Evolutionary conservation across 2,888 invertebrate species (phyloP), one percentile per base, ranked within the genome.

Genomic region (Drosophila demipolita): DNA sequence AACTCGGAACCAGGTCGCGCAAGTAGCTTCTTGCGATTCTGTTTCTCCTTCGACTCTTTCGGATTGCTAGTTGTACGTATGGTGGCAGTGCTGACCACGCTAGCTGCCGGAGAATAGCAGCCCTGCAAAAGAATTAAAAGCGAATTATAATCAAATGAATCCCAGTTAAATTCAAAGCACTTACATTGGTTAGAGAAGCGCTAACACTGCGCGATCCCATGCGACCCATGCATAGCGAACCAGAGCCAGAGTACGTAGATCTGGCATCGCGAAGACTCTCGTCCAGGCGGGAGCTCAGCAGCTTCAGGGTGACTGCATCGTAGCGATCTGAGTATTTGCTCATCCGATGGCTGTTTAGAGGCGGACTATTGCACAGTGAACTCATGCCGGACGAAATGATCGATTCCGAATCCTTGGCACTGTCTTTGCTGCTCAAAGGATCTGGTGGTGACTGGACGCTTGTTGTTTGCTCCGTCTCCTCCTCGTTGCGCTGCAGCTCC

Each of bases 21-120:
- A 33, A 96, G 93, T 11, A 96, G 92, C 78, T 94, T 94, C 73
- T 96, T 95, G 2, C 97, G 95, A 93, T 97, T 97, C 89, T 95
- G 94, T 73, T 95, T 95, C 82, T 97, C 97, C 90, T 97, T 97
- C 7, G 95, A 95, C 80, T 97, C 97, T 87, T 97, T 97, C 0
- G 95, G 95, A 80, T 94, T 95, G 66, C 78, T 84, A 75, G 96
- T 95, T 74, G 96, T 95, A 20, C 96, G 94, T 77, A 96, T 95
- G 50, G 94, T 95, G 9, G 96, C 96, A 20, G 95, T 94, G 54
- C 95, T 95, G 7, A 95, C 94, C 40, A 95, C 94, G 81, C 96
- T 96, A 4, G 95, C 93, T 23, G 96, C 96, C 0, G 96, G 96
- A 0, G 96, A 96, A 90, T 96, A 96, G 93, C 95, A 95, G 45